These are phyloP conservation scores for Vanessa cardui DNA, from an alignment of 2,888 invertebrate genomes.

Conservation along the genomic window DNA sequence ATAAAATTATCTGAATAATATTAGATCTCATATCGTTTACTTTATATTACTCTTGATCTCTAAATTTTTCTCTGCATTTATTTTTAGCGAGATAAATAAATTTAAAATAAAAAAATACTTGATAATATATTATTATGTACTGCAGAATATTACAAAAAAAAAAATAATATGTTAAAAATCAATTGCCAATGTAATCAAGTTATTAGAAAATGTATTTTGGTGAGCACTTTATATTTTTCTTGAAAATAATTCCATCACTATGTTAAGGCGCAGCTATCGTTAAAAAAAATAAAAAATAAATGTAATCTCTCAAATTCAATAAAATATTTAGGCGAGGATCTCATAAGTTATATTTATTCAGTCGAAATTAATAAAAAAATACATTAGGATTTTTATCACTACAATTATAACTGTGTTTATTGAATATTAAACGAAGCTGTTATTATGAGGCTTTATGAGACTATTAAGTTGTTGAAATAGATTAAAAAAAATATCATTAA, in stretches of 20 bases:
- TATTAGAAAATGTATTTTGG: slow-evolving; percentile 59
- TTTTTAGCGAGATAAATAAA: slow-evolving; percentile 51
- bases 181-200: slow-evolving; percentile 67
- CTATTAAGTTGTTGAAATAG: slow-evolving; percentile 17
- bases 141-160: slow-evolving; percentile 25
- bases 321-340: slow-evolving; percentile 57
- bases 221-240: slow-evolving; percentile 60
- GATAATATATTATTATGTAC: slow-evolving; percentile 20
- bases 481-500: slow-evolving; percentile 6
- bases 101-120: slow-evolving; percentile 12
- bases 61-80: slow-evolving; percentile 72
- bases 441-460: slow-evolving; percentile 23
- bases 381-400: slow-evolving; percentile 59
- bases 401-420: slow-evolving; percentile 39
- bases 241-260: slow-evolving; percentile 66
- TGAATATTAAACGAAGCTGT: slow-evolving; percentile 23
- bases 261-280: slow-evolving; percentile 66
- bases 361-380: slow-evolving; percentile 29
- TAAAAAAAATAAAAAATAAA: slow-evolving; percentile 36
- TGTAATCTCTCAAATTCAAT: slow-evolving; percentile 55
- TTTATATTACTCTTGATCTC: slow-evolving; percentile 71
- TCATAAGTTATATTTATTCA: slow-evolving; percentile 53
- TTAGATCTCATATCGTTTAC: slow-evolving; percentile 69
- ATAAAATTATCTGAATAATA: slow-evolving; percentile 56
- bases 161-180: slow-evolving; percentile 17